Conservation (phyloP, 2,888 invertebrate species). For the Clanis bilineata region DNA sequence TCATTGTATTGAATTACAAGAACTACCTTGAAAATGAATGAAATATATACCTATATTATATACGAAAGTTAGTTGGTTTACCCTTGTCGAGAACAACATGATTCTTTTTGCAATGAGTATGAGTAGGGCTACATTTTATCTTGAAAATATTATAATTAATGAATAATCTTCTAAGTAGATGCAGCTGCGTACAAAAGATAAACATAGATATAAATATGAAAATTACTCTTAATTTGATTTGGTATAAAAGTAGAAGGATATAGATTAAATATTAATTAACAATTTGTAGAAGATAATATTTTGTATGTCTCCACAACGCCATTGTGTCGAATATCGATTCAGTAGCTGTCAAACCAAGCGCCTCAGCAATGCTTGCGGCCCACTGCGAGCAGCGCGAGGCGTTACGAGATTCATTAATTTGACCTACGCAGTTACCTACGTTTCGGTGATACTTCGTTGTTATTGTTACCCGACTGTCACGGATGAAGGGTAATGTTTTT, state of each 20-base stretch:
- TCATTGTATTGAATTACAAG: constrained; percentile 9
- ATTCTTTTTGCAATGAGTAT: no score
- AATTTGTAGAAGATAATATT: constrained; percentile 6
- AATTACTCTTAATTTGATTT: no score
- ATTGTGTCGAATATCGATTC: constrained; percentile 15
- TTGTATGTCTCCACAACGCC: background rate
- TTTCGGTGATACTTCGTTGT: background rate
- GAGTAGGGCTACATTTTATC: no score
- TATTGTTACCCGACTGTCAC: no score
- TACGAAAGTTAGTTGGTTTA: no score
- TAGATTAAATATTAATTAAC: background rate
- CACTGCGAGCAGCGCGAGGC: background rate
- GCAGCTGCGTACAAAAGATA: no score
- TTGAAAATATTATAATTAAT: no score
- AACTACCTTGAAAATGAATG: background rate
- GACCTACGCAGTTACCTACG: background rate
- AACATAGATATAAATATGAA: no score
- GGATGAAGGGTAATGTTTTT: no score
- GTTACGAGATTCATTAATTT: background rate
- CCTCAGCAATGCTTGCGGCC: constrained; percentile 2
- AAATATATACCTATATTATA: background rate
- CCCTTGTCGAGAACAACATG: no score
- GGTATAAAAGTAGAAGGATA: no score
- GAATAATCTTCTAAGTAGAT: no score
- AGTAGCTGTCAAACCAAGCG: constrained; percentile 20